Percentiles rank a stretch among this genome's conserved stretches.
phyloP scores from a whole-genome alignment of 64 coral and sea anemone genomes.

The Porites lutea region DNA sequence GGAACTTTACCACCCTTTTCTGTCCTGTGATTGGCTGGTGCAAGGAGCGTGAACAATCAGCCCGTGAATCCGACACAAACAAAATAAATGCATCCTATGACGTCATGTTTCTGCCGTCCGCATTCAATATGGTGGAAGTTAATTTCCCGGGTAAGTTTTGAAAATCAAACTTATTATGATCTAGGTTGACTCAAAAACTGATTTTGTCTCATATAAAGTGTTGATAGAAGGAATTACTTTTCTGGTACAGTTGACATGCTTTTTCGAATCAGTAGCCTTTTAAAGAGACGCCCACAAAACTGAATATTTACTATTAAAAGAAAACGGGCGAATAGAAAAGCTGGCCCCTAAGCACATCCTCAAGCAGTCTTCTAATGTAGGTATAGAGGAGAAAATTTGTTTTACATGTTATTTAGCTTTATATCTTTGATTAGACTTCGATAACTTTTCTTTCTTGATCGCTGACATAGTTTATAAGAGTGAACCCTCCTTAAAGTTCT shows the following conservation, averaged over 20 bases:
- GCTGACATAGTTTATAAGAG: neutral
- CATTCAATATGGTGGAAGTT: conserved; percentile 48
- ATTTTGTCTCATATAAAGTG: neutral
- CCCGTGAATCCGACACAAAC: conserved; percentile 9
- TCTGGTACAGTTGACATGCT: neutral
- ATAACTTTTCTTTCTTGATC: neutral
- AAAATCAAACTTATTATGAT: neutral
- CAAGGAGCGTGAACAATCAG: conserved; percentile 6
- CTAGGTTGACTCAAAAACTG: neutral
- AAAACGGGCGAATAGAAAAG: neutral
- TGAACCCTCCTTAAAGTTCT: neutral
- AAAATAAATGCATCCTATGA: conserved; percentile 45
- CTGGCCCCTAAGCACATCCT: neutral
- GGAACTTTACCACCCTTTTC: neutral
- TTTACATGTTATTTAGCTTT: neutral
- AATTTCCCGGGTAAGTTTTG: conserved; percentile 51
- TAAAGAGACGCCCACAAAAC: neutral
- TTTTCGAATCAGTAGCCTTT: neutral
- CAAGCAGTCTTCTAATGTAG: neutral
- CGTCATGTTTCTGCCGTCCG: conserved; percentile 39
- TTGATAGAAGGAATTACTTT: neutral
- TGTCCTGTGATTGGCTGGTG: conserved; percentile 22
- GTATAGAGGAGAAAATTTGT: neutral
- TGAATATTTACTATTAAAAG: neutral
- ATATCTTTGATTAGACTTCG: neutral